These are phyloP conservation scores for Orussus abietinus DNA, from an alignment of 1,140 invertebrate species.

Conservation along the genomic window DNA sequence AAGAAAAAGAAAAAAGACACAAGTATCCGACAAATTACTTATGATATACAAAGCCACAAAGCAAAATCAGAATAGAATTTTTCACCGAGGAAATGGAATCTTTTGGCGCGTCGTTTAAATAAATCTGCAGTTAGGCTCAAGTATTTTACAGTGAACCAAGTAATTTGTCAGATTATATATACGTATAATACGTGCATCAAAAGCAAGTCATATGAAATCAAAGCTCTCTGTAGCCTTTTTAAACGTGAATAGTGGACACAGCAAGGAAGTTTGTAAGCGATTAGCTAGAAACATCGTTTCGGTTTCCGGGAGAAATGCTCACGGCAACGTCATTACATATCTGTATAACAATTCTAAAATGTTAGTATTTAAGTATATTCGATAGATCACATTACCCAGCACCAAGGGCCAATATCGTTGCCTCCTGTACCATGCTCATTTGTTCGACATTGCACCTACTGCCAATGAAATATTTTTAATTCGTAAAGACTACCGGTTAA, in stretches of 20 bases:
- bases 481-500: too few species aligned
- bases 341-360: slow-evolving; percentile 7
- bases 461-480: slow-evolving; percentile 24
- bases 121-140: too few species aligned
- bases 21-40: neutral
- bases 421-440: slow-evolving; percentile 49
- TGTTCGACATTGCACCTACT: slow-evolving; percentile 43
- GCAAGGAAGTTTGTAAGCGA: too few species aligned
- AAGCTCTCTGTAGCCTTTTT: neutral
- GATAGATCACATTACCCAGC: slow-evolving; percentile 41
- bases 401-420: slow-evolving; percentile 49
- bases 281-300: neutral
- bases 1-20: slow-evolving; percentile 2
- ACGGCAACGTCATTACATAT: slow-evolving; percentile 11
- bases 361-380: slow-evolving; percentile 5
- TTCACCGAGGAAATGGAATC: too few species aligned
- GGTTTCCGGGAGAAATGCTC: slow-evolving; percentile 8
- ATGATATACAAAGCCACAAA: neutral
- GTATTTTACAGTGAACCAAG: too few species aligned
- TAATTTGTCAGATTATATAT: too few species aligned
- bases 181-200: too few species aligned
- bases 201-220: slow-evolving; percentile 4
- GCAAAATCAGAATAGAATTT: slow-evolving; percentile 6
- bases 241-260: too few species aligned
- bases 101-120: too few species aligned